A percentile compares a stretch with the other conserved stretches of the same genome.
phyloP scores from a whole-genome alignment of 2,113 vertebrate genomes.

The Chaetops frenatus region DNA sequence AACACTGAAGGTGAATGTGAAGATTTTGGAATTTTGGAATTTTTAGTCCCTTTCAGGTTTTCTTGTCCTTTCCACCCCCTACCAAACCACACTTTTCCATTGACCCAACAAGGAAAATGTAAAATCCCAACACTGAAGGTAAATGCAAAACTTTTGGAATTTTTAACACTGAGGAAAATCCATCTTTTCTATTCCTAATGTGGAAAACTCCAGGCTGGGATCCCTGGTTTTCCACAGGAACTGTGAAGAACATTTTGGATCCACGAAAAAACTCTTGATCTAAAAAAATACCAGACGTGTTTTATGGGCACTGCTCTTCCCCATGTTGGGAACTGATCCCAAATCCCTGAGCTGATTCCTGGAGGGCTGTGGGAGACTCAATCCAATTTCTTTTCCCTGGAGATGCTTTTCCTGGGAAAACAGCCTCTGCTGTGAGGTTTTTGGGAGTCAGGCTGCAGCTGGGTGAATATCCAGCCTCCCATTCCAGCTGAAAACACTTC shows the following conservation, averaged over 20 bases:
- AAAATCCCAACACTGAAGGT: too few species aligned
- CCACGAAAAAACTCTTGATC: neutral
- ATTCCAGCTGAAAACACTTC: neutral
- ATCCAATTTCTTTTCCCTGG: constrained; percentile 30
- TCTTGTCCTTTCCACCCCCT: too few species aligned
- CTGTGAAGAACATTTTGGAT: constrained; percentile 33
- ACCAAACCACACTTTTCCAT: too few species aligned
- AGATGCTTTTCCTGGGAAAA: constrained; percentile 55
- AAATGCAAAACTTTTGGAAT: too few species aligned
- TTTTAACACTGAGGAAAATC: too few species aligned
- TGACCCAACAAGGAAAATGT: too few species aligned
- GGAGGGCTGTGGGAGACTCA: neutral
- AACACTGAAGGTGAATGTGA: too few species aligned
- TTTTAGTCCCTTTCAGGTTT: too few species aligned
- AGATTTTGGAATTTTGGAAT: too few species aligned
- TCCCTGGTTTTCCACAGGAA: constrained; percentile 18
- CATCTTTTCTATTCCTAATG: constrained; percentile 39
- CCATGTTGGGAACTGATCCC: neutral
- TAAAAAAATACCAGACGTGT: neutral
- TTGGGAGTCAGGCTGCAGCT: constrained; percentile 41
- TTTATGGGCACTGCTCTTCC: neutral
- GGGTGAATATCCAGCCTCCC: neutral
- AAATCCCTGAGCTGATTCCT: neutral
- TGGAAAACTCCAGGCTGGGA: neutral
- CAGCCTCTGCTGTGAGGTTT: constrained; percentile 9